Evolutionary conservation across 2,888 invertebrate species (phyloP), one percentile per base, ranked within the genome.

Genomic region (Ischnus inquisitorius): DNA sequence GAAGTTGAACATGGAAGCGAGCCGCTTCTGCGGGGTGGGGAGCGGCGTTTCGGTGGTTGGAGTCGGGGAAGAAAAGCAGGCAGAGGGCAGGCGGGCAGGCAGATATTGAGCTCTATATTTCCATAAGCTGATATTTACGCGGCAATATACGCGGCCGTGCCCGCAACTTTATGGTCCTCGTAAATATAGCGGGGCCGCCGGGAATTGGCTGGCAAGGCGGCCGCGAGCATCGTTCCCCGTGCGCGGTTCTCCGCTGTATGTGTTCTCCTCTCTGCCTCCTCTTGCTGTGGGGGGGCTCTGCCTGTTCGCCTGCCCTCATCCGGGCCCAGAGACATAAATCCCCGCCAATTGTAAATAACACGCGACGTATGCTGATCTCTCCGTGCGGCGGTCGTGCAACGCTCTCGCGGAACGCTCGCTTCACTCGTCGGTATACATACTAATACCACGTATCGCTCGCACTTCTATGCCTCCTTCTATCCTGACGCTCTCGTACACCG

Each of bases 111-210:
- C 94, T 93, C 94, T 94, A 94, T 94, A 94, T 94, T 94, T 94
- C 94, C 94, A 94, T 94, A 94, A 94, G 94, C 94, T 94, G 94
- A 94, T 94, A 94, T 94, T 94, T 94, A 94, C 94, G 94, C 93
- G 94, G 94, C 94, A 94, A 93, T 93, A 93, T 93, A 93, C 92
- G 92, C 91, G 91, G 92, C 91, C 92, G 91, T 91, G 90, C 89
- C 90, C 91, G 91, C 90, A 92, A 92, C 91, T 93, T 93, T 93
- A 93, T 92, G 93, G 92, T 90, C 90, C 92, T 93, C 93, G 93
- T 93, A 93, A 93, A 93, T 93, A 93, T 91, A 91, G 91, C 92
- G 90, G 79, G 90, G 90, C 92, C 92, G 91, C 92, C 91, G 93
- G 92, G 93, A 92, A 93, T 92, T 92, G 92, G 92, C 91, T 92